Evolutionary conservation across 1,140 invertebrate species (phyloP), one percentile per base, ranked within the genome.

Genomic region (Melanaphis sacchari): DNA sequence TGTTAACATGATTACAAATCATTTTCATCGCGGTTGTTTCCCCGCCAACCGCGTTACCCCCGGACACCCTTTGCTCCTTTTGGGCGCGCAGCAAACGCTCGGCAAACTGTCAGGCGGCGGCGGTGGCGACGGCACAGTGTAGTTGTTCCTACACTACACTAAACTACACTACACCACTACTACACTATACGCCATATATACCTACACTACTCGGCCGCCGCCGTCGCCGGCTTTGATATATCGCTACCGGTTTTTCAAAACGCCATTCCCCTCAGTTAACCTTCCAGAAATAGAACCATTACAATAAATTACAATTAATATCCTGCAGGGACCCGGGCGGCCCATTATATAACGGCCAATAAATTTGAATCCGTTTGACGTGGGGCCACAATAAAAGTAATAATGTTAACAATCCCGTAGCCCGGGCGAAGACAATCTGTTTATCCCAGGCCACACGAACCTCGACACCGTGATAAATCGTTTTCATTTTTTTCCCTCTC

Each of bases 281-380:
- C 91, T 93, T 93, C 91, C 91, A 93, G 91, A 93, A 93, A 93
- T 93, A 93, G 91, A 93, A 93, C 91, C 91, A 93, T 93, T 93
- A 93, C 91, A 93, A 93, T 93, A 93, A 93, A 93, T 93, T 93
- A 93, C 91, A 93, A 93, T 93, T 93, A 93, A 93, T 93, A 93
- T 93, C 91, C 91, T 93, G 91, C 91, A 93, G 91, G 91, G 91
- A 93, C 91, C 91, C 91, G 91, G 91, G 91, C 91, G 91, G 91
- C 91, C 91, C 91, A 93, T 93, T 93, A 93, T 93, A 93, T 93
- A 85, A 85, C 91, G 91, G 91, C 91, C 91, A 93, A 93, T 93
- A 93, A 93, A 93, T 93, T 93, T 93, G 91, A 93, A 93, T 93
- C 91, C 91, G 91, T 93, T 93, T 93, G 91, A 93, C 91, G 91